Percentiles rank a stretch among this genome's conserved stretches.
These are phyloP conservation scores for Muscidifurax raptorellus DNA, from an alignment of 1,140 invertebrate genomes.

Conservation along the genomic window DNA sequence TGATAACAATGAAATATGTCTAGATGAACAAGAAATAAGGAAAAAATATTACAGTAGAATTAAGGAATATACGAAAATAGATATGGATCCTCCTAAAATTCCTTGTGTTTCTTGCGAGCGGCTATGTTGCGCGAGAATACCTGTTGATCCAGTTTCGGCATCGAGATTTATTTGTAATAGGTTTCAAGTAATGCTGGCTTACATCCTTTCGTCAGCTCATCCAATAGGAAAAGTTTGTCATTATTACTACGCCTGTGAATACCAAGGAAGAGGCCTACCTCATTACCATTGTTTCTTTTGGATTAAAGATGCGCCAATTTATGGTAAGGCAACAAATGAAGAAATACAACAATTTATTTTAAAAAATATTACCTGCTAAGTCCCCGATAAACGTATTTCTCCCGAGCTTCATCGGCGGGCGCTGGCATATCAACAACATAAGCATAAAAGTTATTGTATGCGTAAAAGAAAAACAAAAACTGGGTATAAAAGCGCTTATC, in stretches of 20 bases:
- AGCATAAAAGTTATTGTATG: slow-evolving; percentile 56
- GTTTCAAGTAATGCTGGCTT: slow-evolving; percentile 65
- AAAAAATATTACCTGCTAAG: slow-evolving; percentile 62
- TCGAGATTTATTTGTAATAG: slow-evolving; percentile 65
- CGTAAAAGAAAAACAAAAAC: slow-evolving; percentile 50
- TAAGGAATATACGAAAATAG: slow-evolving; percentile 9
- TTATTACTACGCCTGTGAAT: too few species aligned
- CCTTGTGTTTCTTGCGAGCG: slow-evolving; percentile 58
- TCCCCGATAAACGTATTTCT: slow-evolving; percentile 54
- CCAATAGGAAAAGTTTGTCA: too few species aligned
- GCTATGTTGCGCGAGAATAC: slow-evolving; percentile 54
- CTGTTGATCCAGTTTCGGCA: slow-evolving; percentile 60
- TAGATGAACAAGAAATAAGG: not conserved
- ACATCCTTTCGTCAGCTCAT: slow-evolving; percentile 60
- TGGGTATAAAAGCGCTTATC: slow-evolving; percentile 49
- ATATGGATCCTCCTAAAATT: slow-evolving; percentile 37
- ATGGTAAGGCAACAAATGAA: slow-evolving; percentile 52
- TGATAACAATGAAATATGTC: not conserved
- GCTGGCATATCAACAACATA: slow-evolving; percentile 56
- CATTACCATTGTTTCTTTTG: slow-evolving; percentile 66
- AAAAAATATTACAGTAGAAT: not conserved
- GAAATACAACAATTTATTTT: slow-evolving; percentile 64
- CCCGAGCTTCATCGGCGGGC: slow-evolving; percentile 55
- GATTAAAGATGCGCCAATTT: slow-evolving; percentile 63
- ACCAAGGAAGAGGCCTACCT: too few species aligned